Conservation (phyloP, 2,113 vertebrate genomes). For the Serinus canaria region DNA sequence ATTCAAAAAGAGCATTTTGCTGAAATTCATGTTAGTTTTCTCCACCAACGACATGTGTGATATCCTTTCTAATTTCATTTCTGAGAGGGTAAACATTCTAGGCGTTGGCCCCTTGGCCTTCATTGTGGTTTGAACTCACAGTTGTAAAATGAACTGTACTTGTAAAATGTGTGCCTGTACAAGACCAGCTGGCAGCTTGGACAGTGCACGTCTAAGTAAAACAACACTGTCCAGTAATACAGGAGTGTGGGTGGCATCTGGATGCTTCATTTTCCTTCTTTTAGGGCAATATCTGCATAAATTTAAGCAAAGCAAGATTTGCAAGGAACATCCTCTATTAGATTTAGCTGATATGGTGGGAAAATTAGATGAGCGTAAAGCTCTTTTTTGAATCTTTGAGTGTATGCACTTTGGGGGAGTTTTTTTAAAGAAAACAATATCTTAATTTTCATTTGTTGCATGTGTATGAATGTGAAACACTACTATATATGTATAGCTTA, state of each 20-base stretch:
- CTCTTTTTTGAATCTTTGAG: background rate
- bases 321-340: background rate
- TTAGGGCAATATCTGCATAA: background rate
- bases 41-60: background rate
- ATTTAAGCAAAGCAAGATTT: background rate
- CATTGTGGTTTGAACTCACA: background rate
- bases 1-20: background rate
- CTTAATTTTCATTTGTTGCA: background rate
- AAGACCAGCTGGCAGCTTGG: background rate
- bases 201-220: background rate
- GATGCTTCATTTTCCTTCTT: background rate
- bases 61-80: background rate
- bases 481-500: background rate
- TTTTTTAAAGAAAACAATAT: background rate
- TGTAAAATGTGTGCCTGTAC: background rate
- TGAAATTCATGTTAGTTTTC: background rate
- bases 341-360: background rate
- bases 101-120: background rate
- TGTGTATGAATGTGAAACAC: background rate
- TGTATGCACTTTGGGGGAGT: accelerated
- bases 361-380: background rate
- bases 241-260: background rate
- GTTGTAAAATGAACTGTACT: background rate
- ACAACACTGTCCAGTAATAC: background rate
- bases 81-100: background rate